phyloP scores from a whole-genome alignment of 2,797 vertebrate genomes.

The Rhynchotus rufescens region DNA sequence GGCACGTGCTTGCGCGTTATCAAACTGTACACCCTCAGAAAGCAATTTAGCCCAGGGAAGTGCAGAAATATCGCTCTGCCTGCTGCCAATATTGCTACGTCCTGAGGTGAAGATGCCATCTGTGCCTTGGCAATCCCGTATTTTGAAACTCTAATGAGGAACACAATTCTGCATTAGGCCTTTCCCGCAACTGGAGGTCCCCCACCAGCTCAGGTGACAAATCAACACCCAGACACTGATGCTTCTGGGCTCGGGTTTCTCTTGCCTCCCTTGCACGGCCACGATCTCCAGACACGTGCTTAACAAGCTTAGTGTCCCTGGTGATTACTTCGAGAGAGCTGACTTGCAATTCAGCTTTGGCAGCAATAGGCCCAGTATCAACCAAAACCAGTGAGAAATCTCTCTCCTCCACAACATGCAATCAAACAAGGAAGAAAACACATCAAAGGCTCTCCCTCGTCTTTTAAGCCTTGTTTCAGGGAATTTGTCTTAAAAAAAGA shows the following conservation, averaged over 20 bases:
- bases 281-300: not conserved
- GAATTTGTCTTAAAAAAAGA: not conserved
- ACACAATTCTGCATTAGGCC: not conserved
- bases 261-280: not conserved
- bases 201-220: not conserved
- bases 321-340: not conserved
- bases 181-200: not conserved
- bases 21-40: not conserved
- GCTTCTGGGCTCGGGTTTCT: not conserved
- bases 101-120: not conserved
- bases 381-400: not conserved
- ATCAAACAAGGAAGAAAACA: not conserved
- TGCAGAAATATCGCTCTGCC: not conserved
- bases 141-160: not conserved
- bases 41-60: not conserved
- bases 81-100: not conserved
- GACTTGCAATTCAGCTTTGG: not conserved
- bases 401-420: not conserved
- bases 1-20: not conserved
- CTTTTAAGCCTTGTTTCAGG: not conserved
- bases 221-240: not conserved
- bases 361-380: not conserved
- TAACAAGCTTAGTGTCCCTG: not conserved
- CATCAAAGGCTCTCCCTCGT: not conserved
- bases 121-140: not conserved